phyloP scores from a whole-genome alignment of 1,140 invertebrate species.

The Diprion similis region DNA sequence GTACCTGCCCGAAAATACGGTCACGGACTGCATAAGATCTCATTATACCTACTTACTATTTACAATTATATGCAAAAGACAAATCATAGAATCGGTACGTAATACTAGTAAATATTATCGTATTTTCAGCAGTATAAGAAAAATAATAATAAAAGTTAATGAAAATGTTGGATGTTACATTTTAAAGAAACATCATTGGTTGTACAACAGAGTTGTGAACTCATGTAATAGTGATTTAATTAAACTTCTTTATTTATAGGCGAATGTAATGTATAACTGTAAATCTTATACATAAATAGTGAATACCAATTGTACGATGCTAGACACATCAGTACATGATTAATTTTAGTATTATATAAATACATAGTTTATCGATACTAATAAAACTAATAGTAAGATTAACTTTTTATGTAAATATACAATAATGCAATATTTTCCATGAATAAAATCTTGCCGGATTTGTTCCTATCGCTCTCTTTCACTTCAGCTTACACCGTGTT shows the following conservation, averaged over 20 bases:
- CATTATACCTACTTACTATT: background rate
- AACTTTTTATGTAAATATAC: slow-evolving; percentile 48
- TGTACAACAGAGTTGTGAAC: slow-evolving; percentile 5
- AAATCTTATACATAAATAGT: background rate
- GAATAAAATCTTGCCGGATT: slow-evolving; percentile 56
- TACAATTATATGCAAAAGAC: background rate
- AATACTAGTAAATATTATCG: too few relatives aligned
- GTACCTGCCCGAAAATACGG: background rate
- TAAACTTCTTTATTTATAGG: background rate
- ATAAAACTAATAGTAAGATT: too few relatives aligned
- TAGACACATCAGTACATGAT: background rate
- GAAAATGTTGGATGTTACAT: background rate
- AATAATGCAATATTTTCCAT: slow-evolving; percentile 57
- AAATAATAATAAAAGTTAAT: background rate
- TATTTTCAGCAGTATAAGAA: too few relatives aligned
- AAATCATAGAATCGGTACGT: background rate
- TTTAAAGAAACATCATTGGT: slow-evolving; percentile 1
- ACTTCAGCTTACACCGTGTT: background rate
- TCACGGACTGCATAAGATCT: slow-evolving; percentile 2
- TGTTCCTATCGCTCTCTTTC: slow-evolving; percentile 38
- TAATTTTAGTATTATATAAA: background rate
- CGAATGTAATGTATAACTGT: background rate
- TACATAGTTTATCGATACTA: background rate
- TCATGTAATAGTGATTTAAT: background rate
- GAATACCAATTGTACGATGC: background rate